Base-by-base conservation (phyloP, 2,888 invertebrate genomes). In the Siphlonurus alternatus region DNA sequence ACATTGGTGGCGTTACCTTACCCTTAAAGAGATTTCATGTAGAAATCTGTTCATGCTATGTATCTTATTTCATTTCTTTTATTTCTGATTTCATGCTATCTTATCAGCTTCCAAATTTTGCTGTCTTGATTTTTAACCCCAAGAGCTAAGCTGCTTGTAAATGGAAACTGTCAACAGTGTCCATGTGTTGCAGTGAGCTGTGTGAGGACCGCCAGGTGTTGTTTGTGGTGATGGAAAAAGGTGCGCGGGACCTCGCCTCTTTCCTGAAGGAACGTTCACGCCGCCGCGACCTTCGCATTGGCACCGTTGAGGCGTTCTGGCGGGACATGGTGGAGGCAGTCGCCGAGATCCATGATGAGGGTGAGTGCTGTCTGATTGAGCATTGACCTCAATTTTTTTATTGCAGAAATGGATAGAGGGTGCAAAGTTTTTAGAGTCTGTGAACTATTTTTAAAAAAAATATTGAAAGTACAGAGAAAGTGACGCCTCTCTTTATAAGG, bases 251-350 rank as follows among this genome's bases (percentile, higher is more conserved):
- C 78, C 81, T 98, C 67, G 85, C 88, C 59, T 83, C 85, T 69
- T 84, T 93, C 67, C 77, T 93, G 67, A 82, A 81, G 70, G 78
- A 75, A 73, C 75, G 81, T 65, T 77, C 77, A 66, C 74, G 77
- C 67, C 73, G 76, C 2, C 72, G 73, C 38, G 75, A 77, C 61
- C 77, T 91, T 65, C 86, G 88, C 62, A 79, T 86, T n/a, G 84
- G 87, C 64, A 85, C 87, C 73, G 82, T 94, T 64, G 80, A 89
- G 68, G 89, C 87, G 75, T 95, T 93, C 78, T 96, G 96, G 92
- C 85, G 87, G 74, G 90, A 94, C 77, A 97, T 98, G 93, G 78
- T 98, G 64, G 82, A 84, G 66, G 91, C 93, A 25, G 97, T 98
- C 2, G 81, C 87, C 71, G 89, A 91, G 71, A 93, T 98, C 72